Evolutionary conservation across 2,113 vertebrate genomes (phyloP).

Genomic region (Anarrhichthys ocellatus): DNA sequence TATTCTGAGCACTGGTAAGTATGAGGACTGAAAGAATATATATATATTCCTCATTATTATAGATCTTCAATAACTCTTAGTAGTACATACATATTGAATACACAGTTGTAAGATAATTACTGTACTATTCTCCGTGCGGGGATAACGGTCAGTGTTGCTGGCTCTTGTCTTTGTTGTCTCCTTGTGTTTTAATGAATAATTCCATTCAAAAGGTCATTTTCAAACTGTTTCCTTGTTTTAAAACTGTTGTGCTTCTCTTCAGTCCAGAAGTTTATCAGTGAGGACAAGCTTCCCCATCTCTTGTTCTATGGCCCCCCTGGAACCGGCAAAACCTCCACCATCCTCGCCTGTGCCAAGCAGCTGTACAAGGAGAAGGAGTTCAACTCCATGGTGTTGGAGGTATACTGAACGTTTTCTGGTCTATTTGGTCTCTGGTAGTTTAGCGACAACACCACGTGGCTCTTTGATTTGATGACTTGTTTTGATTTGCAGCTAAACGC

Average conservation of each 20-base stretch:
- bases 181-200: background rate
- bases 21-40: background rate
- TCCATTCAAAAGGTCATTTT: background rate
- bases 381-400: slow-evolving; percentile 97
- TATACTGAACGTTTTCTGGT: slow-evolving; percentile 59
- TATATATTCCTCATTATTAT: background rate
- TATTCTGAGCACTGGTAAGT: slow-evolving; percentile 92
- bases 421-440: background rate
- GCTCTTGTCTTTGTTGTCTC: background rate
- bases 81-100: background rate
- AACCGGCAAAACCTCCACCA: slow-evolving; percentile 97
- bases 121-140: background rate
- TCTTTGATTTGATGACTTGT: background rate
- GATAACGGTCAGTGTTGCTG: background rate
- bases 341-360: slow-evolving; percentile 93
- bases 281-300: slow-evolving; percentile 93
- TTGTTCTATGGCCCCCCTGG: slow-evolving; percentile 97
- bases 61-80: too few relatives aligned
- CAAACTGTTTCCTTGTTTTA: background rate
- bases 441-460: background rate
- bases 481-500: slow-evolving; percentile 89
- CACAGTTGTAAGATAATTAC: too few relatives aligned
- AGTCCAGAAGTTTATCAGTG: slow-evolving; percentile 96
- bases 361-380: slow-evolving; percentile 94
- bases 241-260: background rate